A percentile compares a stretch with the other conserved stretches of the same genome.
Conservation (phyloP, 2,113 vertebrate species). For the Montifringilla adamsi region DNA sequence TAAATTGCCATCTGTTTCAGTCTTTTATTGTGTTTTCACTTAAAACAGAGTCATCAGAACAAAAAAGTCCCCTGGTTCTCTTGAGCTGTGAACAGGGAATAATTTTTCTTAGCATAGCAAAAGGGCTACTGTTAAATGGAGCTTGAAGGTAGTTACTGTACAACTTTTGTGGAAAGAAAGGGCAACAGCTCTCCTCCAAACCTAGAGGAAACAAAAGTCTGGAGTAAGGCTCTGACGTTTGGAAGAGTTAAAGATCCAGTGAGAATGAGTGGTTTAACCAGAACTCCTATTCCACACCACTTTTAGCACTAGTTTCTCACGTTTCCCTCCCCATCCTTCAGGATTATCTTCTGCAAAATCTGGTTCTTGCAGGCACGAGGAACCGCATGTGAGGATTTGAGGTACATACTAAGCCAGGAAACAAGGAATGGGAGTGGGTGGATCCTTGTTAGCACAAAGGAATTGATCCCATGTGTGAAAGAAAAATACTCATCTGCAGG, state of each 20-base stretch:
- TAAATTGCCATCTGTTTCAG: neutral
- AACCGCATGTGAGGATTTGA: neutral
- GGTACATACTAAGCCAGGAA: neutral
- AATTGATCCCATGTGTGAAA: neutral
- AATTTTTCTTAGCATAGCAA: neutral
- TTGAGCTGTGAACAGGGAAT: neutral
- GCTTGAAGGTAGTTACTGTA: neutral
- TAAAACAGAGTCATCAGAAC: neutral
- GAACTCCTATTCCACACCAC: neutral
- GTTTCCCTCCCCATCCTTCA: neutral
- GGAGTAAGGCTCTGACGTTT: neutral
- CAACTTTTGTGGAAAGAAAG: neutral
- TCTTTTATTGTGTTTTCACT: neutral
- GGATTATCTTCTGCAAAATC: slow-evolving; percentile 20
- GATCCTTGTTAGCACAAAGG: neutral
- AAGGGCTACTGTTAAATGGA: neutral
- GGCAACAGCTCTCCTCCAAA: neutral
- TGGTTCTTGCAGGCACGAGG: neutral
- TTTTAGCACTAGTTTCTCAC: neutral
- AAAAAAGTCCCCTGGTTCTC: neutral
- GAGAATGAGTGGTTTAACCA: neutral
- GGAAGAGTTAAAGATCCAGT: neutral
- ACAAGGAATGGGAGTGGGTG: neutral
- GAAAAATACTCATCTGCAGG: neutral
- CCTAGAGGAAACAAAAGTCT: neutral